Evolutionary conservation across 2,888 invertebrate species (phyloP), one percentile per base, ranked within the genome.

Genomic region (Himalopsyche kuldschensis): DNA sequence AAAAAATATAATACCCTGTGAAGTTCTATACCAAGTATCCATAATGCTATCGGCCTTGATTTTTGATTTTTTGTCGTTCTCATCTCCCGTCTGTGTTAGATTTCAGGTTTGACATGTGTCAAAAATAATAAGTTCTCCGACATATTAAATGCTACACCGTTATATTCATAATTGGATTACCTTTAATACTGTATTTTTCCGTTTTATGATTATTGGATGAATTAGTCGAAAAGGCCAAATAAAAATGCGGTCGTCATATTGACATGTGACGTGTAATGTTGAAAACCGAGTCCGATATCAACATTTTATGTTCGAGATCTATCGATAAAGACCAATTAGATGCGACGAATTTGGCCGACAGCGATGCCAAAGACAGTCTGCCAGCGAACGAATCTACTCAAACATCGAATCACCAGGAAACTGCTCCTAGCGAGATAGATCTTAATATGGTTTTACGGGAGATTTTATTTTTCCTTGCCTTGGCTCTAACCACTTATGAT

Each of bases 401-500:
- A 11, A 75, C 48, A 82, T 27, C 46, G 55, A 32, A 17, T 79
- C 47, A 30, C 81, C 75, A 31, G 47, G 78, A 55, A 46, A 47
- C 84, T 69, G 79, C 32, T 75, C 41, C 32, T 79, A 78, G 35
- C 24, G 32, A 84, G 79, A 63, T 84, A 84, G 81, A 79, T 84
- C 79, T 78, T 87, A 91, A 94, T 86, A 92, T 93, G 89, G 91
- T 95, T 87, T 90, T 93, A 86, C 93, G 94, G 88, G 95, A 95
- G 90, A 89, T 94, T 85, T 91, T 93, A 86, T 93, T 95, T 87
- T 92, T 94, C 87, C 89, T 94, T 86, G 92, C 94, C 81, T 89
- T 95, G 81, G 92, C 93, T 82, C 91, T 95, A 84, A 94, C 94
- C 4, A 93, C 94, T 15, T 94, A 95, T 88, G 95, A 95, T 87